A percentile compares a stretch with the other conserved stretches of the same genome.
These are phyloP conservation scores for Philopedon plagiatum DNA, from an alignment of 2,888 invertebrate species.

Conservation along the genomic window DNA sequence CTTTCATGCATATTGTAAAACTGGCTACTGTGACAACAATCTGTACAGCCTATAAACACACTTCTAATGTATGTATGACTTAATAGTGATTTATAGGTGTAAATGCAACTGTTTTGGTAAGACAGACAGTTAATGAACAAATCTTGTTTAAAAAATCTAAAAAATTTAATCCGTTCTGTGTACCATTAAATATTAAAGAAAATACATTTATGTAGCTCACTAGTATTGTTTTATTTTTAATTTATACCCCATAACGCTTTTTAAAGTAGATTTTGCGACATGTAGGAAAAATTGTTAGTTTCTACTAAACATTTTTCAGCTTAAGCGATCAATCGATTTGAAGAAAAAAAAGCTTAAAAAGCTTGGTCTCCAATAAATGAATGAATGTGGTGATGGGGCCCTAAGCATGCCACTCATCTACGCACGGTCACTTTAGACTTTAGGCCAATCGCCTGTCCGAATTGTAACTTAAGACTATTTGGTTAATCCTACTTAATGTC, in stretches of 20 bases:
- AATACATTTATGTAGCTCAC: constrained; percentile 63
- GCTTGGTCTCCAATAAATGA: too few species aligned
- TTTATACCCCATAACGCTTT: neutral
- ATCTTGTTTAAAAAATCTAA: constrained; percentile 21
- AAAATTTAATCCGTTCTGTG: constrained; percentile 59
- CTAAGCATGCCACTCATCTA: too few species aligned
- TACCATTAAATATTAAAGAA: constrained; percentile 62
- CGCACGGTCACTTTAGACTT: too few species aligned
- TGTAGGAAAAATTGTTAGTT: constrained; percentile 50
- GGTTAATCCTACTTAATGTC: too few species aligned
- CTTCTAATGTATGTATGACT: neutral
- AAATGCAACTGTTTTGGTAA: constrained; percentile 38
- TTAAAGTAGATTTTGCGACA: neutral
- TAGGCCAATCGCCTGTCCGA: too few species aligned
- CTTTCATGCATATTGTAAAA: neutral
- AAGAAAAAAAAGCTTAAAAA: too few species aligned
- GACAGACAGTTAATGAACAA: constrained; percentile 30
- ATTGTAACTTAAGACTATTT: too few species aligned
- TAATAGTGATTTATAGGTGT: neutral
- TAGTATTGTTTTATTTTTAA: constrained; percentile 22
- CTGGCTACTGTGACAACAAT: neutral
- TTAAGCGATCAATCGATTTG: too few species aligned
- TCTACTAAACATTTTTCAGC: too few species aligned
- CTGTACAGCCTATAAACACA: constrained; percentile 13
- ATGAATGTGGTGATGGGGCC: too few species aligned